Evolutionary conservation across 1,140 invertebrate genomes (phyloP).

Genomic region (Formica exsecta): DNA sequence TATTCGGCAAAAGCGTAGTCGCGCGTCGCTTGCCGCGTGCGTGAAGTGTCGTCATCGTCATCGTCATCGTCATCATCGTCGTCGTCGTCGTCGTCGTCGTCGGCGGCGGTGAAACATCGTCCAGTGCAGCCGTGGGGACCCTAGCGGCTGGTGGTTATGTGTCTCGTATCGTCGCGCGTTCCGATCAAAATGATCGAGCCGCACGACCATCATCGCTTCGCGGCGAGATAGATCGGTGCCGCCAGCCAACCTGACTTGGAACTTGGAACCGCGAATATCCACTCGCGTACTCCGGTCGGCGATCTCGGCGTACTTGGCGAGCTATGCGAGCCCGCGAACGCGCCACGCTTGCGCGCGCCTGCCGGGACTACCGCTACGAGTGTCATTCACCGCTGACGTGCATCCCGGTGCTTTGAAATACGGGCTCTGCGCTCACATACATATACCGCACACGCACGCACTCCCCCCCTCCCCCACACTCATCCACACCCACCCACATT

Average conservation of each 20-base stretch:
- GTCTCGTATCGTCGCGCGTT: conserved; percentile 65
- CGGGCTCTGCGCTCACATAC: conserved; percentile 10
- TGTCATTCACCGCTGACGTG: conserved; percentile 68
- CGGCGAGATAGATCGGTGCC: conserved; percentile 68
- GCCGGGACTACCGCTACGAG: conserved; percentile 52
- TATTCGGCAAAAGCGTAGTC: no score
- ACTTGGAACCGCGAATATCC: no score
- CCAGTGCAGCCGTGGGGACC: no score
- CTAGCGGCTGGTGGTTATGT: conserved; percentile 67
- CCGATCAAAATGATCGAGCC: conserved; percentile 67
- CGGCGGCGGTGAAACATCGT: not conserved
- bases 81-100: not conserved
- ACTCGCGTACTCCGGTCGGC: not conserved
- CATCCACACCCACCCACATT: no score
- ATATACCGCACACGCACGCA: no score
- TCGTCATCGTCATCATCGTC: not conserved
- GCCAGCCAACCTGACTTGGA: not conserved
- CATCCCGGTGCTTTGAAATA: conserved; percentile 64
- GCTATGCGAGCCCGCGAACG: conserved; percentile 63
- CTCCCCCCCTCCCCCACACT: no score
- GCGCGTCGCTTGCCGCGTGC: no score
- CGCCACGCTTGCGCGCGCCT: conserved; percentile 57
- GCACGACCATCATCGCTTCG: conserved; percentile 53
- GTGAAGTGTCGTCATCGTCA: not conserved
- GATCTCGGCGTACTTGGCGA: conserved; percentile 24